phyloP scores from a whole-genome alignment of 2,888 invertebrate species.

The Rhagophthalmus giganteus region DNA sequence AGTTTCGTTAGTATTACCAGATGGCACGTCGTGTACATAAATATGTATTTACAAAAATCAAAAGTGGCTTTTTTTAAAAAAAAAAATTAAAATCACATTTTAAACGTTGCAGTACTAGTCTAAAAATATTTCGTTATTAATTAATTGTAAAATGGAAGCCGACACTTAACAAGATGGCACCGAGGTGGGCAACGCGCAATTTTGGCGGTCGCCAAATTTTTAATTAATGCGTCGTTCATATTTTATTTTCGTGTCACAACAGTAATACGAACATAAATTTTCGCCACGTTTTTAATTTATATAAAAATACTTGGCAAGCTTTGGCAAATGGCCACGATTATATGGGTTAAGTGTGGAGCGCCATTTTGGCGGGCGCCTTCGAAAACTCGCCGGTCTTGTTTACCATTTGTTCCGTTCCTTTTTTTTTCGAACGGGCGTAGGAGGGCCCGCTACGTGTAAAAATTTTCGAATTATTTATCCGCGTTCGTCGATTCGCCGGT shows the following conservation, averaged over 20 bases:
- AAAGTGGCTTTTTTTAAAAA: too few relatives aligned
- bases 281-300: slow-evolving; percentile 26
- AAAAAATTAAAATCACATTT: too few relatives aligned
- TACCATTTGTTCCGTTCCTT: slow-evolving; percentile 5
- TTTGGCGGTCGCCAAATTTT: slow-evolving; percentile 17
- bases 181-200: slow-evolving; percentile 10
- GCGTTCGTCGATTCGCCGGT: too few relatives aligned
- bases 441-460: too few relatives aligned
- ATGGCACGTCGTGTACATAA: too few relatives aligned
- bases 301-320: slow-evolving; percentile 16
- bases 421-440: too few relatives aligned
- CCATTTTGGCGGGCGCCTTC: slow-evolving; percentile 21
- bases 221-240: slow-evolving; percentile 26
- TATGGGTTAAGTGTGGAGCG: slow-evolving; percentile 25
- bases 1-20: too few relatives aligned
- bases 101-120: too few relatives aligned
- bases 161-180: slow-evolving; percentile 18
- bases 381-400: slow-evolving; percentile 1
- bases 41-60: too few relatives aligned
- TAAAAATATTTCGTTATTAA: too few relatives aligned
- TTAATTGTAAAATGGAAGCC: too few relatives aligned
- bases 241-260: slow-evolving; percentile 19
- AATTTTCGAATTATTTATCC: too few relatives aligned
- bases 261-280: slow-evolving; percentile 26
- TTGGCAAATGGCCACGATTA: slow-evolving; percentile 22